Percentiles rank a stretch among this genome's conserved stretches.
Conservation (phyloP, 2,113 vertebrate species). For the Sakesphorus luctuosus region DNA sequence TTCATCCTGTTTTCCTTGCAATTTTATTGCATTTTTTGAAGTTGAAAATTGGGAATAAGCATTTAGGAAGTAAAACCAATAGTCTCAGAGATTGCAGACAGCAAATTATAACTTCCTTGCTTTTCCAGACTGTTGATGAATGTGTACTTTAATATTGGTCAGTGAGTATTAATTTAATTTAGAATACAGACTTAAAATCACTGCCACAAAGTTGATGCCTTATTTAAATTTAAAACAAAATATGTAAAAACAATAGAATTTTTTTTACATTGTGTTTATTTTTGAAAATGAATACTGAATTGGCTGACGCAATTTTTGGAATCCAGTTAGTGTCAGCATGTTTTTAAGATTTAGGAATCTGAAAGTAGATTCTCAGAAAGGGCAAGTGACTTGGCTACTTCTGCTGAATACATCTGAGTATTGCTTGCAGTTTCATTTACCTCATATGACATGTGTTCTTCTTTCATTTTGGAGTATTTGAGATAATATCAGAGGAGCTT, state of each 20-base stretch:
- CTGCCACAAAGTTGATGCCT: background rate
- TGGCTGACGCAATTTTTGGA: background rate
- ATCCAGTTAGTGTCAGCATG: background rate
- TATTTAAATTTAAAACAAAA: background rate
- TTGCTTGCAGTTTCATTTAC: background rate
- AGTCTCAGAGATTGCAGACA: background rate
- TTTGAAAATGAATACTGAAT: background rate
- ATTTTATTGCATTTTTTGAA: background rate
- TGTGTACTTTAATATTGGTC: background rate
- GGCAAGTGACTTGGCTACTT: background rate
- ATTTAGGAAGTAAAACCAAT: background rate
- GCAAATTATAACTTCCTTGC: background rate
- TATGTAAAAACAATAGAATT: background rate
- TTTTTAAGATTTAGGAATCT: background rate
- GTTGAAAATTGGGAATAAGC: background rate
- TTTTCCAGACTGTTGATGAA: background rate
- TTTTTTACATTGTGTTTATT: background rate
- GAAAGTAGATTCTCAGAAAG: background rate
- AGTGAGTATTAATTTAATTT: background rate
- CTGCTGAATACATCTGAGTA: background rate
- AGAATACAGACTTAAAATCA: background rate
- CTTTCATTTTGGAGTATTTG: background rate
- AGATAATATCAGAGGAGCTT: background rate
- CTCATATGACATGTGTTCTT: fast-evolving
- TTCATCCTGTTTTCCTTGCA: background rate